These are phyloP conservation scores for Anser cygnoides DNA, from an alignment of 2,113 vertebrate species.

Conservation along the genomic window DNA sequence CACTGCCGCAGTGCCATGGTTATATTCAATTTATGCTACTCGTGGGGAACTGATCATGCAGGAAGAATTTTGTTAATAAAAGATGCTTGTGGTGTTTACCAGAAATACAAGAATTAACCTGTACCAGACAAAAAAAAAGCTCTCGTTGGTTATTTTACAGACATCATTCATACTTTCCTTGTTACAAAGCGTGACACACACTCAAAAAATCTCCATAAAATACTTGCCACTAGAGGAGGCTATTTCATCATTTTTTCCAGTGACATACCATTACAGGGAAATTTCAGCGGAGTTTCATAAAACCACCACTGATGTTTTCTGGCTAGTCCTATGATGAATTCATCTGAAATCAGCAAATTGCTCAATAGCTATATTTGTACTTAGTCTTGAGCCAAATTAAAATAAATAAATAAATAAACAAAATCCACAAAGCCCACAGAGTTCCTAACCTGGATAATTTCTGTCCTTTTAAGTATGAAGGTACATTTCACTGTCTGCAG, in stretches of 20 bases:
- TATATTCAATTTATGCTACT: background rate
- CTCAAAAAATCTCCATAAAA: background rate
- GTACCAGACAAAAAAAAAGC: background rate
- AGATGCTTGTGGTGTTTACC: background rate
- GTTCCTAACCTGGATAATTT: background rate
- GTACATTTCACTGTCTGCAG: background rate
- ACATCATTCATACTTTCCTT: background rate
- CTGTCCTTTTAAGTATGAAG: background rate
- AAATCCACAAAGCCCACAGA: background rate
- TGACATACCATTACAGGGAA: accelerated
- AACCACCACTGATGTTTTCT: background rate
- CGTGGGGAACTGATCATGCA: background rate
- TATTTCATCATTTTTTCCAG: background rate
- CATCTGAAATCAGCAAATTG: background rate
- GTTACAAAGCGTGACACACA: background rate
- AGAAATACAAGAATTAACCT: background rate
- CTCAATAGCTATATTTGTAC: background rate
- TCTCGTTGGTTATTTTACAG: background rate
- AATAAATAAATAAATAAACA: background rate
- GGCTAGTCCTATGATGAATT: background rate
- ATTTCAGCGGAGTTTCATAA: background rate
- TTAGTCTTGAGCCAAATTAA: background rate
- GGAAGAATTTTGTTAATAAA: background rate
- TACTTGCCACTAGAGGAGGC: constrained; percentile 57
- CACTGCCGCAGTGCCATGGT: background rate